These are phyloP conservation scores for Cryptus viduatorius DNA, from an alignment of 2,888 invertebrate genomes.

Conservation along the genomic window DNA sequence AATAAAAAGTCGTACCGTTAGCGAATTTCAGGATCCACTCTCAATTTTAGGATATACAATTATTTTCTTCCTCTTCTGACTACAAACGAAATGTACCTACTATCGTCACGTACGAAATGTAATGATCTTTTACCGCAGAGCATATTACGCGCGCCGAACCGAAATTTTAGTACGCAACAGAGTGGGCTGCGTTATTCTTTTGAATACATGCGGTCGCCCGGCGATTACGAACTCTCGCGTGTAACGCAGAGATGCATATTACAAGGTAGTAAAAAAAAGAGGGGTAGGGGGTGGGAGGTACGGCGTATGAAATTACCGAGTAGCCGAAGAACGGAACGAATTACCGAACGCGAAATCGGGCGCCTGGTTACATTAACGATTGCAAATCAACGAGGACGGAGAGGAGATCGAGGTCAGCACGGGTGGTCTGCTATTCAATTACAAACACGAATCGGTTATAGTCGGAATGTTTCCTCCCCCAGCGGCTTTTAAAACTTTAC, in stretches of 20 bases:
- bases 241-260: slow-evolving; percentile 34
- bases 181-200: slow-evolving; percentile 19
- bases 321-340: slow-evolving; percentile 43
- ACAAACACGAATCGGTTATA: slow-evolving; percentile 31
- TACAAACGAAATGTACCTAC: slow-evolving; percentile 3
- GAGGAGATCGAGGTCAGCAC: slow-evolving; percentile 45
- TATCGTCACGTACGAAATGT: slow-evolving; percentile 44
- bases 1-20: neutral
- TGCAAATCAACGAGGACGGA: neutral
- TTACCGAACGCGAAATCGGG: slow-evolving; percentile 51
- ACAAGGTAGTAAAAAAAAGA: slow-evolving; percentile 25
- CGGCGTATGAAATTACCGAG: slow-evolving; percentile 38
- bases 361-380: slow-evolving; percentile 32
- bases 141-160: slow-evolving; percentile 39
- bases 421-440: slow-evolving; percentile 53
- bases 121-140: slow-evolving; percentile 50
- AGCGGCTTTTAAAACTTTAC: neutral
- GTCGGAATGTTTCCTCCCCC: slow-evolving; percentile 3
- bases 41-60: neutral
- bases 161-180: slow-evolving; percentile 33
- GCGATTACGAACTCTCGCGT: neutral
- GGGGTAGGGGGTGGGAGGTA: neutral
- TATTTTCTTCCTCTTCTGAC: neutral
- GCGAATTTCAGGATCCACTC: neutral
- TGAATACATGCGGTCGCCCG: slow-evolving; percentile 43